Conservation (phyloP, 2,888 invertebrate genomes). For the Archips xylosteana region DNA sequence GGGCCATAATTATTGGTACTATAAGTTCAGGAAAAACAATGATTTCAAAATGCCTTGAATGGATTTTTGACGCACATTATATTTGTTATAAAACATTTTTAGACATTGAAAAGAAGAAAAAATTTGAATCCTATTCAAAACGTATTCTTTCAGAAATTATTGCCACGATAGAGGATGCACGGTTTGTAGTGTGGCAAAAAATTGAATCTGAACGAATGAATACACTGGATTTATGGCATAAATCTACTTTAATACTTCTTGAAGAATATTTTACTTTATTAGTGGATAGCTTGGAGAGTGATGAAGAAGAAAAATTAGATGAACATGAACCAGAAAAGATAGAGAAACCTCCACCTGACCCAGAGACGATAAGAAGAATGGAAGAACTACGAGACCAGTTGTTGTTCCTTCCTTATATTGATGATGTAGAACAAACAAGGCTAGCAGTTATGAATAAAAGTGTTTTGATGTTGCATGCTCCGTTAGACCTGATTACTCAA, state of each 20-base stretch:
- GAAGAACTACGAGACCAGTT: constrained; percentile 51
- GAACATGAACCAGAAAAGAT: not conserved
- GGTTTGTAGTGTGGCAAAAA: constrained; percentile 67
- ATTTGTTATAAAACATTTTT: constrained; percentile 65
- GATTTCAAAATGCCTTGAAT: constrained; percentile 83
- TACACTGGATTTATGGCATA: constrained; percentile 71
- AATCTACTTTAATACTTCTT: constrained; percentile 50
- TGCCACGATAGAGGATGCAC: constrained; percentile 69
- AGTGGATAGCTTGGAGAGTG: constrained; percentile 46
- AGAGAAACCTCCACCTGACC: constrained; percentile 9
- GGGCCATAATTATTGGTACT: constrained; percentile 87
- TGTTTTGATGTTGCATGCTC: constrained; percentile 66
- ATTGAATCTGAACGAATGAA: constrained; percentile 68
- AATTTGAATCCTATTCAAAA: constrained; percentile 60
- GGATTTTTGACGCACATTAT: constrained; percentile 79
- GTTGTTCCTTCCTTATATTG: constrained; percentile 62
- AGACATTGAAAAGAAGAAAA: constrained; percentile 59
- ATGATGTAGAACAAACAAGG: constrained; percentile 59
- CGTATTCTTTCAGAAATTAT: constrained; percentile 74
- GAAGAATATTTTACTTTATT: constrained; percentile 58
- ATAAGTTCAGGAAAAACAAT: constrained; percentile 86
- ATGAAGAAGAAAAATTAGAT: constrained; percentile 32
- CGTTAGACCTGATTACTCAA: constrained; percentile 59
- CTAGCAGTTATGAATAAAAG: constrained; percentile 51
- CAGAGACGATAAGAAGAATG: constrained; percentile 47